phyloP scores from a whole-genome alignment of 2,797 vertebrate species.

The Erethizon dorsatum region DNA sequence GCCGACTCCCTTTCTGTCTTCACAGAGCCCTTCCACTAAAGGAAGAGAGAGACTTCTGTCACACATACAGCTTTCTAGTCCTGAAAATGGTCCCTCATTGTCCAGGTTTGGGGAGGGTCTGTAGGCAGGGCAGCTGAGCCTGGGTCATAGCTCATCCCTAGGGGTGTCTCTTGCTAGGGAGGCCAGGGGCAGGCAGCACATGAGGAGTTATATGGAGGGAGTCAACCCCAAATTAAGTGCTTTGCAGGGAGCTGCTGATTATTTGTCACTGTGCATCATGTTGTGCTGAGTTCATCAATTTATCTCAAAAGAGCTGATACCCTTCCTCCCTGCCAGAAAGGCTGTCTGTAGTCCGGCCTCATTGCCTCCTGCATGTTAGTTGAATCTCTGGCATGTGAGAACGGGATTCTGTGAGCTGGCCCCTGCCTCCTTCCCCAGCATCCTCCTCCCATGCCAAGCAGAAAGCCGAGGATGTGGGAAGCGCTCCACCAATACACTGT shows the following conservation, averaged over 20 bases:
- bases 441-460: background rate
- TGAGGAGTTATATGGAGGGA: background rate
- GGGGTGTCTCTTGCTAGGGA: background rate
- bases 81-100: background rate
- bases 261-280: background rate
- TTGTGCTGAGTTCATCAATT: background rate
- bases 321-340: background rate
- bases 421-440: background rate
- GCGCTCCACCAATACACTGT: background rate
- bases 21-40: background rate
- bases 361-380: rapidly evolving
- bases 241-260: background rate
- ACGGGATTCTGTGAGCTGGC: background rate
- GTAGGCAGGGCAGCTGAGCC: background rate
- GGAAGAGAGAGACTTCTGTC: background rate
- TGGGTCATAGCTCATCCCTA: background rate
- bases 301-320: background rate
- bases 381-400: background rate
- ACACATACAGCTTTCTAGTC: background rate
- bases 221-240: background rate
- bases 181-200: background rate
- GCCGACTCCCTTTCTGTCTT: background rate
- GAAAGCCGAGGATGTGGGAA: background rate
- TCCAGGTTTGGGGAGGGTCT: background rate
- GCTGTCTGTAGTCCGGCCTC: background rate